Evolutionary conservation across 2,797 vertebrate species (phyloP), one percentile per base, ranked within the genome.

Genomic region (Sebastes diaconus): DNA sequence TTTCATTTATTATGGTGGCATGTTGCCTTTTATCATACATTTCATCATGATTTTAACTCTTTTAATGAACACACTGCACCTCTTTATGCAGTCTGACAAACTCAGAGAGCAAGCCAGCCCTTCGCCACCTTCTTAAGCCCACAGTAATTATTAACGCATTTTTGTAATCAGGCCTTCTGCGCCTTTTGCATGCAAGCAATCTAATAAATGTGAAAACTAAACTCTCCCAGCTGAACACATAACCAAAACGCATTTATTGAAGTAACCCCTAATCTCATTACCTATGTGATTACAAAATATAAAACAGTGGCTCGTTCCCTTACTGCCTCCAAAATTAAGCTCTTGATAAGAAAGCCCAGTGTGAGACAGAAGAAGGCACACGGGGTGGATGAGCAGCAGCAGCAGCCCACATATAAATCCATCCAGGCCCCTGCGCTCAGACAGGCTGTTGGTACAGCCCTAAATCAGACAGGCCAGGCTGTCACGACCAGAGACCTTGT

Each of bases 401-500:
- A 73, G 3, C 68, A 81, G 80, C 36, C 60, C 60, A 76, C 61
- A n/a, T 79, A 86, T 88, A 89, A 90, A 94, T 92, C 88, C 84
- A 82, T 91, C 83, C 83, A 65, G 76, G 67, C 77, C 75, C 70
- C 81, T 61, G 67, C 60, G 66, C 85, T 81, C 80, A 84, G 86
- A 90, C 90, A 88, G 77, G 73, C 83, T 88, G 84, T 87, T 85
- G 84, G 85, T 89, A 79, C 73, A 63, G 72, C 78, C 76, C 74
- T 91, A 93, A 94, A 94, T 94, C 90, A 93, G 87, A 88, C 75
- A 81, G 88, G 61, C 85, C 75, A 81, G 88, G 61, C 85, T 90
- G 89, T 88, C 88, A 84, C 14, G 32, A 69, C 73, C 79, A 68
- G 71, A 91, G 87, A 90, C 87, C 85, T 88, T 87, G 88, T 90